Percentiles rank a stretch among this genome's conserved stretches.
These are phyloP conservation scores for Nycticryphes semicollaris DNA, from an alignment of 2,113 vertebrate genomes.

Conservation along the genomic window DNA sequence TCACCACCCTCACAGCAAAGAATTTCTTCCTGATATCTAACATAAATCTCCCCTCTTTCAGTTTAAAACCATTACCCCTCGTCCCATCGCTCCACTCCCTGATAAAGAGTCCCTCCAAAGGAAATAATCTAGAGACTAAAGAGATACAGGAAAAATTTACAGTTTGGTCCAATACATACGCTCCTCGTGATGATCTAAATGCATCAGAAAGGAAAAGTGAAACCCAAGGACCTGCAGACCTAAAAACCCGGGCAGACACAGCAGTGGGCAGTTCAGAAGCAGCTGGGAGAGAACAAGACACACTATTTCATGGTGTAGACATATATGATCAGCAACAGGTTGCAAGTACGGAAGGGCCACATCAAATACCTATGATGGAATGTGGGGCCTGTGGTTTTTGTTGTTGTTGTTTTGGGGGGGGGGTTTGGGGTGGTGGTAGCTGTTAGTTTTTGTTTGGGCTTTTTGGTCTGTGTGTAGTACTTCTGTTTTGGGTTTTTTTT, in stretches of 20 bases:
- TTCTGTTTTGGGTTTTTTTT: neutral
- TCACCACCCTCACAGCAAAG: no score
- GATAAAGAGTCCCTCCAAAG: neutral
- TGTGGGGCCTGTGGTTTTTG: neutral
- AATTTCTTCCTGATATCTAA: no score
- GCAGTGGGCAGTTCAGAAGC: neutral
- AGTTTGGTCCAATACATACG: neutral
- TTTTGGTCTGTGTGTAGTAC: neutral
- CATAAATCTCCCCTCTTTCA: no score
- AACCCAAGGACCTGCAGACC: neutral
- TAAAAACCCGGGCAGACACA: neutral
- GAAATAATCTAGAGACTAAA: neutral
- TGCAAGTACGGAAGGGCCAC: neutral
- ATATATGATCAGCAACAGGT: neutral
- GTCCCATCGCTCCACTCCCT: no score
- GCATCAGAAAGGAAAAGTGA: neutral
- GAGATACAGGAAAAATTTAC: neutral
- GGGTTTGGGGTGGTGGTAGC: neutral
- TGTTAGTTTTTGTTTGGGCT: no score
- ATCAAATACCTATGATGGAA: neutral
- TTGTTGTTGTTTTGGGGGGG: accelerated
- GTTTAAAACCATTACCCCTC: no score
- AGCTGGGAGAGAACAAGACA: neutral
- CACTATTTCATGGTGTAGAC: neutral
- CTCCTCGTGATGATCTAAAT: neutral